phyloP scores from a whole-genome alignment of 1,140 invertebrate genomes.

The Xylocopa sonorina region DNA sequence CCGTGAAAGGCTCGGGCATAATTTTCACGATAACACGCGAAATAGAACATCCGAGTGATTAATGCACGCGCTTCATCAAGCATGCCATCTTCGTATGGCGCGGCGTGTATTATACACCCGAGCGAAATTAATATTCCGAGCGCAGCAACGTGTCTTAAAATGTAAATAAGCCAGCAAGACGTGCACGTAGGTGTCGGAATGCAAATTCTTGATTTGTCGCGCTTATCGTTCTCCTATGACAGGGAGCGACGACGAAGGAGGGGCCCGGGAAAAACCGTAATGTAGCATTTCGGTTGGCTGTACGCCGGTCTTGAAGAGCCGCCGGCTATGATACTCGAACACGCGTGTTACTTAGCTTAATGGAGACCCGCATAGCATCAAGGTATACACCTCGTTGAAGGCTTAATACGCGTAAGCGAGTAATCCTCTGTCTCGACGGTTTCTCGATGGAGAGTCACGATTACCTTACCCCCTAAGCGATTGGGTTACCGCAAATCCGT shows the following conservation, averaged over 20 bases:
- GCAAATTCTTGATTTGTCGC: slow-evolving; percentile 60
- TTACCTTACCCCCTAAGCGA: slow-evolving; percentile 57
- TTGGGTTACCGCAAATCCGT: slow-evolving; percentile 61
- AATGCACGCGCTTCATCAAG: slow-evolving; percentile 40
- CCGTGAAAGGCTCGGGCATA: slow-evolving; percentile 6
- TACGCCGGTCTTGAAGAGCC: not conserved
- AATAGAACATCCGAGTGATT: slow-evolving; percentile 43
- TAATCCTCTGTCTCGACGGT: slow-evolving; percentile 52
- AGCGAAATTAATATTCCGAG: slow-evolving; percentile 51
- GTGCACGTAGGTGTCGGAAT: slow-evolving; percentile 49
- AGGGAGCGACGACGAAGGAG: slow-evolving; percentile 16
- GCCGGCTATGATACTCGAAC: not conserved
- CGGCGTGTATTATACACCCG: slow-evolving; percentile 27
- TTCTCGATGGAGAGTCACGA: slow-evolving; percentile 56
- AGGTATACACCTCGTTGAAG: slow-evolving; percentile 56
- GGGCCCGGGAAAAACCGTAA: slow-evolving; percentile 21
- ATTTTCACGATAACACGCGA: slow-evolving; percentile 35
- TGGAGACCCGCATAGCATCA: slow-evolving; percentile 31
- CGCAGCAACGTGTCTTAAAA: slow-evolving; percentile 46
- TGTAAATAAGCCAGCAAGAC: slow-evolving; percentile 61
- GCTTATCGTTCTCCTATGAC: slow-evolving; percentile 48
- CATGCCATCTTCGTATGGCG: slow-evolving; percentile 44
- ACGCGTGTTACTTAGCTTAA: slow-evolving; percentile 40
- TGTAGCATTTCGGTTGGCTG: slow-evolving; percentile 1
- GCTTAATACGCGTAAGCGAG: slow-evolving; percentile 61